Percentiles rank a stretch among this genome's conserved stretches.
Evolutionary conservation across 2,888 invertebrate species (phyloP).

Genomic region (Lucinisca nassula): DNA sequence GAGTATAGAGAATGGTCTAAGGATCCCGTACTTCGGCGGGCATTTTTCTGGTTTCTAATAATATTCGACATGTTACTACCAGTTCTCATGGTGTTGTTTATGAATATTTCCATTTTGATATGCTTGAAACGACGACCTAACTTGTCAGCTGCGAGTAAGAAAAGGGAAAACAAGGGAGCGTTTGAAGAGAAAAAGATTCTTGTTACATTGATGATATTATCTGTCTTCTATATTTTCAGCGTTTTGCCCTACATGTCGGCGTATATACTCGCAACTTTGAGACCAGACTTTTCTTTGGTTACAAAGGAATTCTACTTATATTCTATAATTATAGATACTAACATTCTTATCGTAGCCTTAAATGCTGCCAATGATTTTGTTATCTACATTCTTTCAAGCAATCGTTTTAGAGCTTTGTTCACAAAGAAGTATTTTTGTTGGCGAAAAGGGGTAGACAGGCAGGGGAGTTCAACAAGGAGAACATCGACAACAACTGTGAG

Average conservation of each 20-base stretch:
- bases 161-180: neutral
- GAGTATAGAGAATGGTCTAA: neutral
- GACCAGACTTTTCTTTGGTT: neutral
- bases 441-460: neutral
- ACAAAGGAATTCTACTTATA: conserved; percentile 1
- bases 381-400: neutral
- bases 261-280: neutral
- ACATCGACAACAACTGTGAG: no score
- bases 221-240: neutral
- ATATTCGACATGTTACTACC: neutral
- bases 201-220: neutral
- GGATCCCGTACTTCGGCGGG: neutral
- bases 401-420: neutral
- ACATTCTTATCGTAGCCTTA: neutral
- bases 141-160: neutral
- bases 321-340: neutral
- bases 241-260: neutral
- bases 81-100: neutral
- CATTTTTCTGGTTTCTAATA: neutral
- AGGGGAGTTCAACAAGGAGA: neutral
- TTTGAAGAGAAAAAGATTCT: neutral
- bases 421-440: neutral
- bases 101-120: neutral
- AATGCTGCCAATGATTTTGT: neutral
- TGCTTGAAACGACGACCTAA: neutral